A percentile compares a stretch with the other conserved stretches of the same genome.
Conservation (phyloP, 2,797 vertebrate species). For the Chloroceryle amazona region DNA sequence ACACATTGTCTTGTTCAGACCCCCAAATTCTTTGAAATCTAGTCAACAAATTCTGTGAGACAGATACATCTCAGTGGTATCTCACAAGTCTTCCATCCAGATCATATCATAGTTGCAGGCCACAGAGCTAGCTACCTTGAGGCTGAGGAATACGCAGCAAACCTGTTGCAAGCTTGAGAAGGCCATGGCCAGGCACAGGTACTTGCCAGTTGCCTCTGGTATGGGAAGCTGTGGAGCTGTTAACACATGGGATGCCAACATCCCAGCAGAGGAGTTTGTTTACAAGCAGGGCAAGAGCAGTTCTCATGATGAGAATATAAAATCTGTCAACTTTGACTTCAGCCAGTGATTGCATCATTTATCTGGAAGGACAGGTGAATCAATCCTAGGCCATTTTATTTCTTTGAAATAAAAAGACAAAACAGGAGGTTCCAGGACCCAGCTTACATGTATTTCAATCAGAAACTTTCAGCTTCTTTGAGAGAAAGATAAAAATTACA, state of each 20-base stretch:
- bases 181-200: background rate
- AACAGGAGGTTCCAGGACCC: background rate
- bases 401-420: background rate
- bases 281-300: background rate
- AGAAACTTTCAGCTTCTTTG: background rate
- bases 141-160: background rate
- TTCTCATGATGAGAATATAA: background rate
- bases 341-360: background rate
- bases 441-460: background rate
- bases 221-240: background rate
- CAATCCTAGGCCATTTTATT: background rate
- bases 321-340: background rate
- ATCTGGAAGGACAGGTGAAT: background rate
- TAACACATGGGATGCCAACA: background rate
- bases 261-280: background rate
- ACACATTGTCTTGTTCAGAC: background rate
- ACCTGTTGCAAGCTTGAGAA: background rate
- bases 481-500: background rate
- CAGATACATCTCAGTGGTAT: background rate
- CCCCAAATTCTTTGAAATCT: background rate
- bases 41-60: rapidly evolving
- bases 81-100: background rate
- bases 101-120: background rate
- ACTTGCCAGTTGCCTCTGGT: background rate
- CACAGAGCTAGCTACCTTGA: background rate